Percentiles rank a stretch among this genome's conserved stretches.
Evolutionary conservation across 2,888 invertebrate species (phyloP).

Genomic region (Augiades crinisus): DNA sequence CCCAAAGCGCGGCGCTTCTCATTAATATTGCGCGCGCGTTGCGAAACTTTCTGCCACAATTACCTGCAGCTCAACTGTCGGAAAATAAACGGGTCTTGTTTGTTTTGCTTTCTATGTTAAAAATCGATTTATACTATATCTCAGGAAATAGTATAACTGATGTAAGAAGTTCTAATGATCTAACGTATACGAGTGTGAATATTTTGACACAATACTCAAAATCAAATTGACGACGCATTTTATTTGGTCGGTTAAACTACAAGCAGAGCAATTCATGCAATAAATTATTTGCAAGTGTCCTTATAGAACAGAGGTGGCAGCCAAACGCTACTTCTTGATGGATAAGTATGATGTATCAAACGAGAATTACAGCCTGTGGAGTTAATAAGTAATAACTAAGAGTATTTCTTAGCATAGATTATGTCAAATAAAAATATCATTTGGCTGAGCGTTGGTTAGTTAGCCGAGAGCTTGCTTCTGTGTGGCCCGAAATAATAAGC

Average conservation of each 20-base stretch:
- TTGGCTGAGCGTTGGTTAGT: conserved; percentile 57
- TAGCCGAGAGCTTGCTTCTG: conserved; percentile 60
- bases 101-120: conserved; percentile 14
- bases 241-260: too few species aligned
- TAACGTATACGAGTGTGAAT: too few species aligned
- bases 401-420: conserved; percentile 33
- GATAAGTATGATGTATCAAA: conserved; percentile 10
- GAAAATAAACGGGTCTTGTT: conserved; percentile 77
- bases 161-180: too few species aligned
- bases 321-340: conserved; percentile 16
- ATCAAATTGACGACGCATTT: too few species aligned
- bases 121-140: conserved; percentile 14
- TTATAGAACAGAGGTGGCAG: too few species aligned
- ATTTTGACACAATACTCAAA: too few species aligned
- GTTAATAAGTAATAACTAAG: conserved; percentile 69
- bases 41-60: conserved; percentile 79
- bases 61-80: conserved; percentile 81
- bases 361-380: conserved; percentile 31
- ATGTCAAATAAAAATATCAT: conserved; percentile 59
- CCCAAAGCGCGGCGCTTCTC: conserved; percentile 36
- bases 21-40: conserved; percentile 75
- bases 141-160: not conserved
- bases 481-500: conserved; percentile 73
- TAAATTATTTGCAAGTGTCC: too few species aligned
- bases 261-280: not conserved